Evolutionary conservation across 2,113 vertebrate genomes (phyloP).

Genomic region (Hiodon alosoides): DNA sequence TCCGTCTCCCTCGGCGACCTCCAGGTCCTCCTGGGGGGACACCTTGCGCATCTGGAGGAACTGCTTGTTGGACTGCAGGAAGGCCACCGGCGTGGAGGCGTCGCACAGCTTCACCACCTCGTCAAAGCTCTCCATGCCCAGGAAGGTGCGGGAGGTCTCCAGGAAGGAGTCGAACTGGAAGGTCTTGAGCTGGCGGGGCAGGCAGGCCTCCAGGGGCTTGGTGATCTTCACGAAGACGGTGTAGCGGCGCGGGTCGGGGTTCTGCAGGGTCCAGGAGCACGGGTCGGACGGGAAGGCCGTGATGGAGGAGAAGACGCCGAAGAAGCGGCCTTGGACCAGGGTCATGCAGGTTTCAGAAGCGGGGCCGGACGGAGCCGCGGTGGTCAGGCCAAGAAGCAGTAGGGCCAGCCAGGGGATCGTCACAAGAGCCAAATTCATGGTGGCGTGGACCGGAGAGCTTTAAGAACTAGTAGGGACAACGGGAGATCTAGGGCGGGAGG

Average conservation of each 20-base stretch:
- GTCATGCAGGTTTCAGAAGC: slow-evolving; percentile 82
- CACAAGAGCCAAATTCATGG: slow-evolving; percentile 52
- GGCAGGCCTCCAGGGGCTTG: slow-evolving; percentile 74
- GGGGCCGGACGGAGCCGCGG: slow-evolving; percentile 59
- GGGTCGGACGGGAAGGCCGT: slow-evolving; percentile 69
- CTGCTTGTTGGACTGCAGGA: slow-evolving; percentile 87
- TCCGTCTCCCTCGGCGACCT: slow-evolving; percentile 49
- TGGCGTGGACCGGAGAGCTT: slow-evolving; percentile 24
- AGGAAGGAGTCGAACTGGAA: slow-evolving; percentile 98
- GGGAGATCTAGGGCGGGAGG: slow-evolving; percentile 4
- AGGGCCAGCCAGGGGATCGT: slow-evolving; percentile 51
- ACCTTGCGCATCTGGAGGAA: slow-evolving; percentile 85
- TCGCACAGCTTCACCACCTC: slow-evolving; percentile 82
- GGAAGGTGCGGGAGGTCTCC: slow-evolving; percentile 90
- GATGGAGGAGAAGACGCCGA: slow-evolving; percentile 85
- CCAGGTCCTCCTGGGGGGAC: slow-evolving; percentile 41
- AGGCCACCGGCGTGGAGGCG: slow-evolving; percentile 74
- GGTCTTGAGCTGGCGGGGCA: slow-evolving; percentile 75
- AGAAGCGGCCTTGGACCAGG: slow-evolving; percentile 92
- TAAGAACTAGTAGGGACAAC: not conserved
- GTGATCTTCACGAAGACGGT: slow-evolving; percentile 95
- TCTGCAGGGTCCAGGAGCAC: slow-evolving; percentile 97
- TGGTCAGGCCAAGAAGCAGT: slow-evolving; percentile 47
- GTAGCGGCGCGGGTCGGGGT: slow-evolving; percentile 93
- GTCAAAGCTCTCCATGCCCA: slow-evolving; percentile 96